Percentiles rank a stretch among this genome's conserved stretches.
Evolutionary conservation across 2,797 vertebrate genomes (phyloP).

Genomic region (Hirundo rustica): DNA sequence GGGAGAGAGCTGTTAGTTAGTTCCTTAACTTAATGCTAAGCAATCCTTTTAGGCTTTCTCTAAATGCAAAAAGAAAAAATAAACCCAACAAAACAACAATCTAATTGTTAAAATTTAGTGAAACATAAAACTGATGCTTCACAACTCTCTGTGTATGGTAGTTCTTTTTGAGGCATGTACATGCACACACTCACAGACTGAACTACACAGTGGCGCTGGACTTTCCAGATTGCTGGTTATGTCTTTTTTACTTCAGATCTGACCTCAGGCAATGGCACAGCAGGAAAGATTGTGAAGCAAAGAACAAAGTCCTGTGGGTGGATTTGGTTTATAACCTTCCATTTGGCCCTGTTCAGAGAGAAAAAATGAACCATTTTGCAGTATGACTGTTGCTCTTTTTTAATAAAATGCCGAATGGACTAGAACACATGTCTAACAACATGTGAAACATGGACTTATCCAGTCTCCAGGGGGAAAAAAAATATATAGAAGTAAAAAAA

Average conservation of each 20-base stretch:
- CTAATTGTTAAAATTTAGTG: not conserved
- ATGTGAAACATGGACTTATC: not conserved
- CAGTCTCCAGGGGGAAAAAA: fast-evolving
- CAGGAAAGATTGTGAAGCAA: not conserved
- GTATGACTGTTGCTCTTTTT: not conserved
- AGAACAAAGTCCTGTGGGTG: not conserved
- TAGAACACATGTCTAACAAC: not conserved
- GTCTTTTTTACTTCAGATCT: not conserved
- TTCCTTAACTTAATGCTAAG: not conserved
- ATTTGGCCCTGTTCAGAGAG: not conserved
- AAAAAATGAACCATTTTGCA: not conserved
- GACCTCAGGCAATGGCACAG: not conserved
- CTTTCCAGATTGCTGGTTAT: not conserved
- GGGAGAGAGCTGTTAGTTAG: fast-evolving
- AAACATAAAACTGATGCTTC: not conserved
- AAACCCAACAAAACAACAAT: too few species aligned
- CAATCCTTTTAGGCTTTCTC: not conserved
- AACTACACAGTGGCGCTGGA: fast-evolving
- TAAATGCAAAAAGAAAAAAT: not conserved
- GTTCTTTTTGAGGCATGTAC: not conserved
- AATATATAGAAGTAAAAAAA: not conserved
- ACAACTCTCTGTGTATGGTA: not conserved
- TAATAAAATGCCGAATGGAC: not conserved
- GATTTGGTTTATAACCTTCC: not conserved
- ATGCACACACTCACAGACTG: not conserved